These are phyloP conservation scores for Okamejei kenojei DNA, from an alignment of 2,797 vertebrate genomes.

Conservation along the genomic window DNA sequence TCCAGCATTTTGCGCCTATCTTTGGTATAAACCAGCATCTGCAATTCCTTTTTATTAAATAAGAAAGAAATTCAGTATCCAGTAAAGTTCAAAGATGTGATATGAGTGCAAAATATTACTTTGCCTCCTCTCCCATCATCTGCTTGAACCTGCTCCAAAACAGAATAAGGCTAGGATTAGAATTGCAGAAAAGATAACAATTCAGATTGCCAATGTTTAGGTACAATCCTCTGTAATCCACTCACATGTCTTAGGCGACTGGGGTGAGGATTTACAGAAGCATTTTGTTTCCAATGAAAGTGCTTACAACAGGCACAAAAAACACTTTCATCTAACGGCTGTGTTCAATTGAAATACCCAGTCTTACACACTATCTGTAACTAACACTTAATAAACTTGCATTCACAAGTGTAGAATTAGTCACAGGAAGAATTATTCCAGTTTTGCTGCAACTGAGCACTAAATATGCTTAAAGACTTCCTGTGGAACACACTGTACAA, in stretches of 20 bases:
- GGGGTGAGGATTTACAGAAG: background rate
- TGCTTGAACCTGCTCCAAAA: background rate
- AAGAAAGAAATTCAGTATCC: too few species aligned
- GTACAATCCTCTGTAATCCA: background rate
- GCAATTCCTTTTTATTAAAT: too few species aligned
- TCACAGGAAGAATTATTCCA: background rate
- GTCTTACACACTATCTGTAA: background rate
- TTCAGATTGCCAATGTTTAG: background rate
- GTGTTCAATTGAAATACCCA: background rate
- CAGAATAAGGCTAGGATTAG: background rate
- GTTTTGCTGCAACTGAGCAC: background rate
- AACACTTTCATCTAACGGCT: background rate
- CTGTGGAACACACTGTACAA: background rate
- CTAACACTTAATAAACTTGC: background rate
- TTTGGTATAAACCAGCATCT: too few species aligned
- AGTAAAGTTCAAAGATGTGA: too few species aligned
- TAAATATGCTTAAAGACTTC: background rate
- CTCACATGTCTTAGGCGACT: background rate
- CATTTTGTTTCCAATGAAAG: background rate
- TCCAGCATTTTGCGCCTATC: too few species aligned
- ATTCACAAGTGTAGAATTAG: background rate
- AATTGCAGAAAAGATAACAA: background rate
- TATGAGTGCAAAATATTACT: too few species aligned
- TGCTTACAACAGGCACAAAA: too few species aligned
- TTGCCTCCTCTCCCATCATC: too few species aligned